phyloP scores from a whole-genome alignment of 2,888 invertebrate genomes.

The Euphydryas editha region DNA sequence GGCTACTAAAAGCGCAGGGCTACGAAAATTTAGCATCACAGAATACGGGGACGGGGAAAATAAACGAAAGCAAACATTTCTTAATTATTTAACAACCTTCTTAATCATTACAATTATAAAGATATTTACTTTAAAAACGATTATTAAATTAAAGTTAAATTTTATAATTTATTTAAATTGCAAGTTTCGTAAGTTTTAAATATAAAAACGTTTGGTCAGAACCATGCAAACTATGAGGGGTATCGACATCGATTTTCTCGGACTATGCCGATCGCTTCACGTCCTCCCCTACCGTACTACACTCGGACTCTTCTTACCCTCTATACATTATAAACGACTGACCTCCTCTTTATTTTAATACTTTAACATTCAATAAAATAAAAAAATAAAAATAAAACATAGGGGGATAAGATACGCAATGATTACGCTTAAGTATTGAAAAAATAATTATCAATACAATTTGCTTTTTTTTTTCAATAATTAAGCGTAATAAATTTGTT shows the following conservation, averaged over 20 bases:
- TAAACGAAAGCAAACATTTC: constrained; percentile 48
- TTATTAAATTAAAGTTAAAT: too few relatives aligned
- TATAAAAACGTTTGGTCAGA: constrained; percentile 37
- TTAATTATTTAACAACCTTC: constrained; percentile 51
- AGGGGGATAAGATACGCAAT: neutral
- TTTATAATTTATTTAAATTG: constrained; percentile 3
- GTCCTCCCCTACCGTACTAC: constrained; percentile 55
- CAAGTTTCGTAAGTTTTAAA: constrained; percentile 13
- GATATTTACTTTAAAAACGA: neutral
- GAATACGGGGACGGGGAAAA: constrained; percentile 51
- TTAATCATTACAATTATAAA: constrained; percentile 2
- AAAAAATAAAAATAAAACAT: too few relatives aligned
- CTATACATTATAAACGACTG: constrained; percentile 47
- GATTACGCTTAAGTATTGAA: neutral
- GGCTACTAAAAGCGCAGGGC: constrained; percentile 50
- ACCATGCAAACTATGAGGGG: constrained; percentile 82
- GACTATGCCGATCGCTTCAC: constrained; percentile 77
- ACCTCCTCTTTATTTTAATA: constrained; percentile 46
- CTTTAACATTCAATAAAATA: constrained; percentile 38
- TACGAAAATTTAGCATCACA: constrained; percentile 69
- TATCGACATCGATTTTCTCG: constrained; percentile 79
- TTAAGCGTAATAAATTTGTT: too few relatives aligned
- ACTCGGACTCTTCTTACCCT: constrained; percentile 54
- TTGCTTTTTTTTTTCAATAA: too few relatives aligned
- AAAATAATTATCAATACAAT: too few relatives aligned